Evolutionary conservation across 2,113 vertebrate genomes (phyloP).

Genomic region (Aldabrachelys gigantea): DNA sequence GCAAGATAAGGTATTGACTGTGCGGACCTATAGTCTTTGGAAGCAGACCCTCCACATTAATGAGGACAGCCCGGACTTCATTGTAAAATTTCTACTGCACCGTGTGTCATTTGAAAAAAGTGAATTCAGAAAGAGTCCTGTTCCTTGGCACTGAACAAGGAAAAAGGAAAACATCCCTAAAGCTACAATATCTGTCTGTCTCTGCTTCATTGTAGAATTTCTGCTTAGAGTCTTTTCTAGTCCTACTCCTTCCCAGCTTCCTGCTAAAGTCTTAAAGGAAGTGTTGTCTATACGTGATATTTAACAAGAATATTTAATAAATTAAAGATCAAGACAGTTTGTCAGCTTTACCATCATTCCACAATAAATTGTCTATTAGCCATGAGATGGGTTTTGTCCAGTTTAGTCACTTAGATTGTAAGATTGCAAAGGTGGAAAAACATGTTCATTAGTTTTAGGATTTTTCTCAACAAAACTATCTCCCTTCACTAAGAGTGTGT

Average conservation of each 20-base stretch:
- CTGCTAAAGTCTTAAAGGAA: background rate
- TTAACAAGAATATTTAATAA: background rate
- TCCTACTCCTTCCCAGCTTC: background rate
- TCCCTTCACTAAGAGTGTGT: background rate
- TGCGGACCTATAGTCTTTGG: background rate
- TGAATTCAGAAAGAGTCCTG: background rate
- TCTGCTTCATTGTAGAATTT: background rate
- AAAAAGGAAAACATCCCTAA: background rate
- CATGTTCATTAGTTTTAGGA: background rate
- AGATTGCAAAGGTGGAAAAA: constrained; percentile 22
- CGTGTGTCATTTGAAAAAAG: background rate
- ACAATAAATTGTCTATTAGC: background rate
- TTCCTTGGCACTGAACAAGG: constrained; percentile 26
- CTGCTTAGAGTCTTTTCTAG: background rate
- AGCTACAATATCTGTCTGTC: background rate
- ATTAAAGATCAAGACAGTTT: background rate
- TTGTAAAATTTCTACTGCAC: background rate
- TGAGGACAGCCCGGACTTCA: background rate
- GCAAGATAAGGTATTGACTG: background rate
- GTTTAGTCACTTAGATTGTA: background rate
- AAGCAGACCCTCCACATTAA: background rate
- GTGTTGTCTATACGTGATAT: background rate
- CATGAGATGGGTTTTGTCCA: background rate
- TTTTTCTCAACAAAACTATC: constrained; percentile 3
- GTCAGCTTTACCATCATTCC: background rate